These are phyloP conservation scores for Ectemnius continuus DNA, from an alignment of 2,888 invertebrate genomes.

Conservation along the genomic window DNA sequence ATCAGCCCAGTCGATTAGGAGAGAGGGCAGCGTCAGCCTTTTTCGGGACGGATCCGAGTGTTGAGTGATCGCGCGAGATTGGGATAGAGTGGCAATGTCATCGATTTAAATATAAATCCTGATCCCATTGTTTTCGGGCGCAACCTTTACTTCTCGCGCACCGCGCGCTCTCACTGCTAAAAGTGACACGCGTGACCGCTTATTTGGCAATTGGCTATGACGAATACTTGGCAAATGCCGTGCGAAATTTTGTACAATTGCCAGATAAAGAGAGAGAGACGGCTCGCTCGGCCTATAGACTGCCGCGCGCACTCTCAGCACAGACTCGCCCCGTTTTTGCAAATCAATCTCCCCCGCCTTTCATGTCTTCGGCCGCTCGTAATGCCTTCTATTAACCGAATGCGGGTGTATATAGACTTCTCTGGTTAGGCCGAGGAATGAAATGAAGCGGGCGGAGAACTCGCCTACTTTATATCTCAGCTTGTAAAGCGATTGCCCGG, in stretches of 20 bases:
- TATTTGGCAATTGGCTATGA: conserved; percentile 59
- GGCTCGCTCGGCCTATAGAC: no score
- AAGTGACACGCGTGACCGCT: conserved; percentile 48
- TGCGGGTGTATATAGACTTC: neutral
- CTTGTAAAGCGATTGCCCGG: neutral
- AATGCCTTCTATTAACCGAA: neutral
- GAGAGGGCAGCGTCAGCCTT: no score
- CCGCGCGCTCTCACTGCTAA: conserved; percentile 30
- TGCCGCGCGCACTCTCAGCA: neutral
- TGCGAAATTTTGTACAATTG: conserved; percentile 45
- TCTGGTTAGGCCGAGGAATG: neutral
- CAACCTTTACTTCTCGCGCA: conserved; percentile 4
- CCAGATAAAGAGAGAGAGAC: conserved; percentile 43
- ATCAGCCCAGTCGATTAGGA: conserved; percentile 27
- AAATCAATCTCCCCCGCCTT: neutral
- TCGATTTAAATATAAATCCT: conserved; percentile 55
- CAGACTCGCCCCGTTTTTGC: neutral
- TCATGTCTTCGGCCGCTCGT: neutral
- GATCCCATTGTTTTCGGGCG: conserved; percentile 48
- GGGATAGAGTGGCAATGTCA: conserved; percentile 27
- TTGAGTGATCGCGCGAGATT: conserved; percentile 35
- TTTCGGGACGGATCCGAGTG: no score
- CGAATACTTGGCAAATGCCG: conserved; percentile 57
- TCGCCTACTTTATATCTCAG: neutral
- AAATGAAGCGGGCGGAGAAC: neutral